These are phyloP conservation scores for Pollenia labialis DNA, from an alignment of 2,888 invertebrate genomes.

Conservation along the genomic window DNA sequence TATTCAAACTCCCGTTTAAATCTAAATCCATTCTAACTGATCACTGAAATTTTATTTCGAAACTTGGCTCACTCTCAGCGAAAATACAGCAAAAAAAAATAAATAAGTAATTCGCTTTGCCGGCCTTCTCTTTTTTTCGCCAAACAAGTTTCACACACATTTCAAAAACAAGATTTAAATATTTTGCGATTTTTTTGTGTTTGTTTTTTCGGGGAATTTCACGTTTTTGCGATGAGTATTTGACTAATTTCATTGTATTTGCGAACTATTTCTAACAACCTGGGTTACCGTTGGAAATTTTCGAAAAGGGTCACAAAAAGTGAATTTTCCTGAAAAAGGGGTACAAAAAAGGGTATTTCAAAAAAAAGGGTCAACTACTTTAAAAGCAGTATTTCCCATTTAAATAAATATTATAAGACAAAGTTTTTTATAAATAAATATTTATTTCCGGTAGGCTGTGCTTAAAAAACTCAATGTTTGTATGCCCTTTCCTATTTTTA, in stretches of 20 bases:
- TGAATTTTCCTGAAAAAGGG: too few species aligned
- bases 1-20: conserved; percentile 80
- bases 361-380: too few species aligned
- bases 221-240: conserved; percentile 57
- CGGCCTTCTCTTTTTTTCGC: conserved; percentile 45
- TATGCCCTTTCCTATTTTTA: too few species aligned
- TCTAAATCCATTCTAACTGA: conserved; percentile 82
- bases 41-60: conserved; percentile 81
- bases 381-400: too few species aligned
- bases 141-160: conserved; percentile 55
- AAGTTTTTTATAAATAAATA: too few species aligned
- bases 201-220: conserved; percentile 66
- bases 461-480: too few species aligned
- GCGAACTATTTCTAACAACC: conserved; percentile 46
- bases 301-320: too few species aligned
- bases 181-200: conserved; percentile 58
- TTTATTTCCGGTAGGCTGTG: too few species aligned
- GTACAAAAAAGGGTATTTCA: too few species aligned
- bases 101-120: conserved; percentile 25
- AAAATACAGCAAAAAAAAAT: not conserved
- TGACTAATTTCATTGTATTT: conserved; percentile 55
- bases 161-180: conserved; percentile 34
- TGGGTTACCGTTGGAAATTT: too few species aligned
- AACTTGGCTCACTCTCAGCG: conserved; percentile 57
- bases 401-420: too few species aligned